These are phyloP conservation scores for Xenopus tropicalis DNA, from an alignment of 2,113 vertebrate genomes.

Conservation along the genomic window UCB_Xtro_10.0 CM004443.2:90990501-90991000, in stretches of 20 bases:
- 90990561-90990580: too few species aligned
- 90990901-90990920: neutral
- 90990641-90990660: too few species aligned
- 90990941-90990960: neutral
- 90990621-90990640: too few species aligned
- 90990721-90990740: neutral
- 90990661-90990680: too few species aligned
- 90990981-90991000: neutral
- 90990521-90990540: too few species aligned
- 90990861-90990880: neutral
- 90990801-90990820: neutral
- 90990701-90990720: neutral
- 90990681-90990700: too few species aligned
- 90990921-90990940: neutral
- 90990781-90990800: too few species aligned
- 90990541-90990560: too few species aligned
- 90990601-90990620: too few species aligned
- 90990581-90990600: too few species aligned
- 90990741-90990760: neutral
- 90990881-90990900: neutral
- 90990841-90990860: neutral
- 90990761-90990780: neutral
- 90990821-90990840: neutral
- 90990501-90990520: too few species aligned
- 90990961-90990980: slow-evolving; percentile 1